Evolutionary conservation across 2,888 invertebrate genomes (phyloP), one percentile per base, ranked within the genome.

Genomic region (Ophraella communa): DNA sequence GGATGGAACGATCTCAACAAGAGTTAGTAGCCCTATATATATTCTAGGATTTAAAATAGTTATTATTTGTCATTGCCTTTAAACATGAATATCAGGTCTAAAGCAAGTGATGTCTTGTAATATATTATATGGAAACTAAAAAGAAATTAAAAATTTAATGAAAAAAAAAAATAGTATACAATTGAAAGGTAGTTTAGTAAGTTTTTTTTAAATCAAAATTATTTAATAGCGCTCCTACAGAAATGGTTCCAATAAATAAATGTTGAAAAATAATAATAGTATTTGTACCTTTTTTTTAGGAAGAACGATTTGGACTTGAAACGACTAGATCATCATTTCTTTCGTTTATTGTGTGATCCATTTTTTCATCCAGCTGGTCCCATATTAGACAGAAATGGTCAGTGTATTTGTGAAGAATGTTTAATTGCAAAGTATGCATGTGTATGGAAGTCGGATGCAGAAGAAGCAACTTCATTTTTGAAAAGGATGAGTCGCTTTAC

Each of bases 361-460:
- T 71, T 70, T 47, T 71, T 76, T 44, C 66, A 72, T 68, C 72
- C 75, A 67, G 76, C 79, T 10, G 79, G 78, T 47, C 75, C 77
- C 33, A 74, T 77, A 47, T 68, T 80, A 55, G 77, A 79, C 49
- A 74, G 77, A 39, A 76, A 75, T 57, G 81, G 81, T 5, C 76
- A 77, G 44, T 81, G 81, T 69, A 74, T 80, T 51, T 81, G 81
- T 67, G 81, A 80, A 68, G 79, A 81, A 67, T 81, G 81, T 67
- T 68, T 80, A 59, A 72, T 79, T 56, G 75, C 77, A 7, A 78
- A 78, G 71, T 80, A 79, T 67, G 73, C 73, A 64, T 70, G 54
- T 51, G 71, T 71, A 57, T 67, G 73, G 58, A 73, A 70, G 59
- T 45, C 68, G 2, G 63, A 67, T 20, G 64, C 69, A 23, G 72